Conservation (phyloP, 2,888 invertebrate genomes). For the Agrochola macilenta region DNA sequence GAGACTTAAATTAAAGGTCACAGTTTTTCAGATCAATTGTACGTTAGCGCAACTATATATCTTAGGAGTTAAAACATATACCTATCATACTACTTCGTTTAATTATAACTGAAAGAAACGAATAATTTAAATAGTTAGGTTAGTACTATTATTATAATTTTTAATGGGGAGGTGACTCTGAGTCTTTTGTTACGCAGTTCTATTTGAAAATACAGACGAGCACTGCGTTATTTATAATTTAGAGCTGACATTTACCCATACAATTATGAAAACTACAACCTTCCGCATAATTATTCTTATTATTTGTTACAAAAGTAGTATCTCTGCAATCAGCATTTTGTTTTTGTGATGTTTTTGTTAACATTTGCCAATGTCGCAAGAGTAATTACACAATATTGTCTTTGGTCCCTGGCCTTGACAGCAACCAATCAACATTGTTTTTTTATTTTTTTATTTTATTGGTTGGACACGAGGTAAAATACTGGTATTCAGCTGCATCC, state of each 20-base stretch:
- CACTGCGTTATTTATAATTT: not conserved
- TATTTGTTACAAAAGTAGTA: too few relatives aligned
- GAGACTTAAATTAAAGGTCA: constrained; percentile 9
- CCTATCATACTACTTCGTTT: not conserved
- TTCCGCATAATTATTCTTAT: too few relatives aligned
- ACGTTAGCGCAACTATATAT: not conserved
- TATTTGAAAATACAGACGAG: not conserved
- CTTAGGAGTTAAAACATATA: not conserved
- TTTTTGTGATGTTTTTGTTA: too few relatives aligned
- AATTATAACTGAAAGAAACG: not conserved
- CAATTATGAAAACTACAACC: not conserved
- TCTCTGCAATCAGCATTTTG: too few relatives aligned
- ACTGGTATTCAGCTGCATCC: too few relatives aligned
- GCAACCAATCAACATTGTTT: too few relatives aligned
- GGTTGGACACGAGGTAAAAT: too few relatives aligned
- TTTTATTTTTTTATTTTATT: too few relatives aligned
- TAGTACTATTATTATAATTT: not conserved
- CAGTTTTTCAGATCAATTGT: not conserved
- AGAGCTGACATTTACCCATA: not conserved
- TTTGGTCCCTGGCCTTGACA: too few relatives aligned
- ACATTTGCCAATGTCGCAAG: too few relatives aligned
- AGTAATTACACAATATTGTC: too few relatives aligned
- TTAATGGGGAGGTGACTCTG: too few relatives aligned
- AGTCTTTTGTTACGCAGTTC: not conserved
- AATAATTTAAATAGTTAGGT: not conserved